These are phyloP conservation scores for Euborellia annulipes DNA, from an alignment of 1,140 invertebrate species.

Conservation along the genomic window DNA sequence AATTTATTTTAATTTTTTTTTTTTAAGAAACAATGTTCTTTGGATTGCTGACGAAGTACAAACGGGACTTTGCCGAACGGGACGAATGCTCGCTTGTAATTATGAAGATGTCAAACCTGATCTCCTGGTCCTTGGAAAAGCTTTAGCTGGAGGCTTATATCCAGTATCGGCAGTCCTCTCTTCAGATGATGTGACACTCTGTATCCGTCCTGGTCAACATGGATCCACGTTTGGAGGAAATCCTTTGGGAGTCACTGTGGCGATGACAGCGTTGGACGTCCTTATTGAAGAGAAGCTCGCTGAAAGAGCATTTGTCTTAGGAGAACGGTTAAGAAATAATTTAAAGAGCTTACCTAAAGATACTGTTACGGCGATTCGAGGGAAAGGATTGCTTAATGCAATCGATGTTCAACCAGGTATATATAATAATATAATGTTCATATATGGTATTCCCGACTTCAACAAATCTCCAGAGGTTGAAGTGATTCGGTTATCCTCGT, in stretches of 20 bases:
- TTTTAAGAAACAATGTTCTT: slow-evolving; percentile 55
- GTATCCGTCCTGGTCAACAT: slow-evolving; percentile 59
- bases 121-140: slow-evolving; percentile 62
- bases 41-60: slow-evolving; percentile 61
- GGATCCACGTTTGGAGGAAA: slow-evolving; percentile 78
- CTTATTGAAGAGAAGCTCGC: slow-evolving; percentile 58
- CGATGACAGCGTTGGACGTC: slow-evolving; percentile 36
- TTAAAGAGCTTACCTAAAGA: slow-evolving; percentile 42
- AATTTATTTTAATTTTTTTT: too few relatives aligned
- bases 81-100: slow-evolving; percentile 42
- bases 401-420: slow-evolving; percentile 52
- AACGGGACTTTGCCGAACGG: slow-evolving; percentile 51
- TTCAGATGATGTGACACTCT: slow-evolving; percentile 53
- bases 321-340: slow-evolving; percentile 42
- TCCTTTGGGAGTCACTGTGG: slow-evolving; percentile 56
- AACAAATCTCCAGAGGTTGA: too few relatives aligned
- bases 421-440: too few relatives aligned
- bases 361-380: slow-evolving; percentile 46
- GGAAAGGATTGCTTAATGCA: slow-evolving; percentile 62
- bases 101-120: slow-evolving; percentile 56
- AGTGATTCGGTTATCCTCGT: too few relatives aligned
- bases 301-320: slow-evolving; percentile 52
- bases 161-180: slow-evolving; percentile 63
- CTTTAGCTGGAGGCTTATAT: slow-evolving; percentile 65
- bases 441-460: too few relatives aligned